phyloP scores from a whole-genome alignment of 2,113 vertebrate genomes.

The Lampris megalopsis region DNA sequence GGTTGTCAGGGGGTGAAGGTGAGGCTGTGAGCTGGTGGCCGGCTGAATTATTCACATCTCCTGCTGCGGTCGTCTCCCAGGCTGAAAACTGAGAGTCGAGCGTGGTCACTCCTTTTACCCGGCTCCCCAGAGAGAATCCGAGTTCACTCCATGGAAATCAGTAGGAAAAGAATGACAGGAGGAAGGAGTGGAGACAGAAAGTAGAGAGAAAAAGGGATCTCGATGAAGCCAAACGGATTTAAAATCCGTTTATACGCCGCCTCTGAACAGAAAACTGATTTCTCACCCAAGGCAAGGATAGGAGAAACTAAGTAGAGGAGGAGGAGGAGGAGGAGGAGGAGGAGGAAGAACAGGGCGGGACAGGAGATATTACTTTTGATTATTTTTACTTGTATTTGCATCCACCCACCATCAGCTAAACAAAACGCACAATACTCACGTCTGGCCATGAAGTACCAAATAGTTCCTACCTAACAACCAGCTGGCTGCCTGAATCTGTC shows the following conservation, averaged over 20 bases:
- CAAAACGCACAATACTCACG: too few species aligned
- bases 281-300: too few species aligned
- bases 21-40: conserved; percentile 68
- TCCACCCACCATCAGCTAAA: too few species aligned
- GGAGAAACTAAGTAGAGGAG: background rate
- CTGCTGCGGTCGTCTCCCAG: conserved; percentile 77
- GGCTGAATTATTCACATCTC: conserved; percentile 84
- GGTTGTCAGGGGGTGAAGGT: conserved; percentile 56
- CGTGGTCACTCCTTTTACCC: conserved; percentile 38
- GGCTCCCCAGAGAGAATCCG: conserved; percentile 72
- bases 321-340: background rate
- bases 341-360: background rate
- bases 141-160: conserved; percentile 52
- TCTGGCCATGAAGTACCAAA: too few species aligned
- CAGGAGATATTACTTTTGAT: background rate
- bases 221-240: too few species aligned
- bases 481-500: too few species aligned
- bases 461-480: too few species aligned
- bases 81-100: conserved; percentile 76
- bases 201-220: background rate
- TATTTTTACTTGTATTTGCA: too few species aligned
- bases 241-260: too few species aligned
- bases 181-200: background rate
- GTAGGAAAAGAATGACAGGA: conserved; percentile 3
- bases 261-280: too few species aligned